A percentile compares a stretch with the other conserved stretches of the same genome.
phyloP scores from a whole-genome alignment of 2,888 invertebrate genomes.

The Eledone cirrhosa region DNA sequence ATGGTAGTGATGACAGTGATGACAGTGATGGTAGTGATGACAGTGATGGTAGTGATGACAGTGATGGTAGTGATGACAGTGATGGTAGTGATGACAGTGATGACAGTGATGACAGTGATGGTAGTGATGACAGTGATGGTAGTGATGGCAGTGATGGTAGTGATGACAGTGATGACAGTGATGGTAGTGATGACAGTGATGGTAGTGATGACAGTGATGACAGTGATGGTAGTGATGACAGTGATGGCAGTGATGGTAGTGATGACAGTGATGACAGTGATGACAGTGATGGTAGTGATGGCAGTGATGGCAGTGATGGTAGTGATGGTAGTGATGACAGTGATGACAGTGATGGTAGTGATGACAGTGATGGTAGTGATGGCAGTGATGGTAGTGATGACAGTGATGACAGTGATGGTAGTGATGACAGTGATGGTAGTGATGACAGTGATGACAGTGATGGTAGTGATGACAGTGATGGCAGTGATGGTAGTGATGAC shows the following conservation, averaged over 20 bases:
- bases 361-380: slow-evolving; percentile 27
- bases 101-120: neutral
- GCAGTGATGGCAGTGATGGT: slow-evolving; percentile 29
- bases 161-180: neutral
- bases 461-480: slow-evolving; percentile 30
- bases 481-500: slow-evolving; percentile 30
- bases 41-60: neutral
- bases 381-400: slow-evolving; percentile 20
- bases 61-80: neutral
- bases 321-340: slow-evolving; percentile 28
- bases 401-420: neutral
- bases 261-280: slow-evolving; percentile 22
- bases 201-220: neutral
- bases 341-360: slow-evolving; percentile 30
- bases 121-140: neutral
- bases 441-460: slow-evolving; percentile 21
- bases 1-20: slow-evolving; percentile 12
- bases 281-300: slow-evolving; percentile 27
- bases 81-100: neutral
- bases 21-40: neutral
- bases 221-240: slow-evolving; percentile 28
- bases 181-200: slow-evolving; percentile 3
- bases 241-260: slow-evolving; percentile 26
- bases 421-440: slow-evolving; percentile 10
- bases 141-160: neutral